These are phyloP conservation scores for Trimorus sp. DNA, from an alignment of 2,888 invertebrate genomes.

Conservation along the genomic window DNA sequence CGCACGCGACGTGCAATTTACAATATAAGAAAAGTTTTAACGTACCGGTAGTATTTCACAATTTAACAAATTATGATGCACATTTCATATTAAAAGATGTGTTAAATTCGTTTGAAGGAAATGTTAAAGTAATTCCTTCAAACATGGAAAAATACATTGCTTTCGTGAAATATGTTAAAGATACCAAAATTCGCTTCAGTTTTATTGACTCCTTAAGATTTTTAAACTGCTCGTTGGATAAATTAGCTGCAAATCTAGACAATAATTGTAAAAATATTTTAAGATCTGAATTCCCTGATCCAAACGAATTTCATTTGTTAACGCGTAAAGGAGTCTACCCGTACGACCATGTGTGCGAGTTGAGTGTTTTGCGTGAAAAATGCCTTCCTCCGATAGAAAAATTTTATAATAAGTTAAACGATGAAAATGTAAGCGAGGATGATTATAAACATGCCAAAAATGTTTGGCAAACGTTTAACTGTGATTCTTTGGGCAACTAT, in stretches of 20 bases:
- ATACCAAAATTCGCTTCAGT: conserved; percentile 32
- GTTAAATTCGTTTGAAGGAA: conserved; percentile 55
- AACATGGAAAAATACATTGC: conserved; percentile 74
- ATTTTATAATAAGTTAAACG: too few relatives aligned
- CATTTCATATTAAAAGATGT: conserved; percentile 43
- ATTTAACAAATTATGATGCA: conserved; percentile 67
- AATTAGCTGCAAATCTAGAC: too few relatives aligned
- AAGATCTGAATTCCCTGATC: too few relatives aligned
- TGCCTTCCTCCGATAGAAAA: too few relatives aligned
- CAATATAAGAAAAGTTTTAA: conserved; percentile 49
- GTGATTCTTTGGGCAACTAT: background rate
- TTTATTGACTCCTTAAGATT: conserved; percentile 50
- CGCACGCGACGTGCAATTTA: conserved; percentile 64
- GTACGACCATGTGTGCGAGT: conserved; percentile 71
- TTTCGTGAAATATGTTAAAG: conserved; percentile 38
- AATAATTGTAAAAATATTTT: conserved; percentile 36
- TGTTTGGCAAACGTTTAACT: too few relatives aligned
- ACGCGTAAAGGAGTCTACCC: conserved; percentile 73
- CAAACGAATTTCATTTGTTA: conserved; percentile 39
- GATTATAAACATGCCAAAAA: background rate
- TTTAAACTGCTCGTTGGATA: conserved; percentile 29
- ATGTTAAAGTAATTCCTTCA: conserved; percentile 69
- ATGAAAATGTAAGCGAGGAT: too few relatives aligned
- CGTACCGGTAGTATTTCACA: conserved; percentile 68
- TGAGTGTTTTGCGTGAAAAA: conserved; percentile 67